Percentiles rank a stretch among this genome's conserved stretches.
These are phyloP conservation scores for Panthera leo DNA, from an alignment of 2,113 vertebrate species.

Conservation along the genomic window DNA sequence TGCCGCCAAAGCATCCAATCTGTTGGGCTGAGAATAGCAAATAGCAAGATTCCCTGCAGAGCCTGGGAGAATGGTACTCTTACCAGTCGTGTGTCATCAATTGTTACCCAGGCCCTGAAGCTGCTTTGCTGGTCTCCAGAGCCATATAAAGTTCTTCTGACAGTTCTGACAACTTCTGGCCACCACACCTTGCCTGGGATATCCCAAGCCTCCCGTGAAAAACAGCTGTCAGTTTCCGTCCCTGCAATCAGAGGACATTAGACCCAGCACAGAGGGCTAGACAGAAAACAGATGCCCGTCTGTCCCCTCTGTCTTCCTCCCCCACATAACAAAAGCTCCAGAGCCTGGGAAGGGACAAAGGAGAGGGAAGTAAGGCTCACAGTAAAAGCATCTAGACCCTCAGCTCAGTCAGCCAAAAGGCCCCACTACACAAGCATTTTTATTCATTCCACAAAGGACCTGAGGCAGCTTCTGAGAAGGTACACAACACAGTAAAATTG, in stretches of 20 bases:
- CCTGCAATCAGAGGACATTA: background rate
- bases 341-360: too few relatives aligned
- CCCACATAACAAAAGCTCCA: background rate
- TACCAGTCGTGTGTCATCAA: background rate
- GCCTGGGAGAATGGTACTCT: background rate
- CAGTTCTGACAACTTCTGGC: background rate
- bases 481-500: background rate
- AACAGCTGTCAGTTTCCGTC: background rate
- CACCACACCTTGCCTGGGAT: background rate
- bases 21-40: background rate
- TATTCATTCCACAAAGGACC: background rate
- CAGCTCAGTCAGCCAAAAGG: background rate
- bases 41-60: background rate
- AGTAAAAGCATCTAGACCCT: background rate
- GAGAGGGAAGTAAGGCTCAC: background rate
- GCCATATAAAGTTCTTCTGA: background rate
- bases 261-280: background rate
- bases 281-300: background rate
- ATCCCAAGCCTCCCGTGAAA: background rate
- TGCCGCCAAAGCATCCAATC: background rate
- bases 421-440: background rate
- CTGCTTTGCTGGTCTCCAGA: background rate
- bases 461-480: conserved; percentile 24
- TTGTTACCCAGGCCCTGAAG: background rate
- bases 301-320: background rate